These are phyloP conservation scores for Apogon hyalosoma DNA, from an alignment of 2,797 vertebrate species.

Conservation along the genomic window DNA sequence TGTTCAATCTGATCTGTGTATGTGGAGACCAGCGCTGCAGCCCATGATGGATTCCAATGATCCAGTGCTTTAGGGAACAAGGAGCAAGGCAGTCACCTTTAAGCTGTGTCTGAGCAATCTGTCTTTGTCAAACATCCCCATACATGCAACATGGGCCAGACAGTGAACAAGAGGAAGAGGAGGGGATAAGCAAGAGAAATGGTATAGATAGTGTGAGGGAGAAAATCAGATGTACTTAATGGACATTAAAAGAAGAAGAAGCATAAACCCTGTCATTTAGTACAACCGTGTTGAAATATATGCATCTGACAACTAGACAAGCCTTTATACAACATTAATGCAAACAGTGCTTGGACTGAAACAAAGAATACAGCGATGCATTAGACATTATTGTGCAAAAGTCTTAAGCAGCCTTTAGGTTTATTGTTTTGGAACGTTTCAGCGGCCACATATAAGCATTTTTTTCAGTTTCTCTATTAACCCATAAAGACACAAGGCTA, in stretches of 20 bases:
- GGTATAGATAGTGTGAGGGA: slow-evolving; percentile 13
- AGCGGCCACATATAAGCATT: no score
- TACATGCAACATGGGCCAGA: slow-evolving; percentile 63
- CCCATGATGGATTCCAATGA: slow-evolving; percentile 79
- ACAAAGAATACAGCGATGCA: background rate
- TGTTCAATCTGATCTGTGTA: slow-evolving; percentile 52
- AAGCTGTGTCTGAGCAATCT: slow-evolving; percentile 75
- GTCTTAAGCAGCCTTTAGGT: no score
- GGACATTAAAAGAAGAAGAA: background rate
- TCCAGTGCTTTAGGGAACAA: slow-evolving; percentile 72
- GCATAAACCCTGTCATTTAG: background rate
- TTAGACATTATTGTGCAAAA: no score
- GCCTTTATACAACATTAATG: background rate
- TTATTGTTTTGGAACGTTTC: no score
- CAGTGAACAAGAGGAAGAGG: slow-evolving; percentile 62
- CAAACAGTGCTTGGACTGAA: background rate
- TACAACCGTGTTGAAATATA: background rate
- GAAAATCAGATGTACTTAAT: slow-evolving; percentile 16
- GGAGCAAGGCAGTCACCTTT: slow-evolving; percentile 81
- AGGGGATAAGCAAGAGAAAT: slow-evolving; percentile 47
- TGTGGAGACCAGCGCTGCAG: slow-evolving; percentile 45
- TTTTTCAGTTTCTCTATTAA: no score
- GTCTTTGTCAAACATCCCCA: slow-evolving; percentile 74
- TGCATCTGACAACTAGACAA: background rate
- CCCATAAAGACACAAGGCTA: no score